phyloP scores from a whole-genome alignment of 2,797 vertebrate species.

The Falco berigora region DNA sequence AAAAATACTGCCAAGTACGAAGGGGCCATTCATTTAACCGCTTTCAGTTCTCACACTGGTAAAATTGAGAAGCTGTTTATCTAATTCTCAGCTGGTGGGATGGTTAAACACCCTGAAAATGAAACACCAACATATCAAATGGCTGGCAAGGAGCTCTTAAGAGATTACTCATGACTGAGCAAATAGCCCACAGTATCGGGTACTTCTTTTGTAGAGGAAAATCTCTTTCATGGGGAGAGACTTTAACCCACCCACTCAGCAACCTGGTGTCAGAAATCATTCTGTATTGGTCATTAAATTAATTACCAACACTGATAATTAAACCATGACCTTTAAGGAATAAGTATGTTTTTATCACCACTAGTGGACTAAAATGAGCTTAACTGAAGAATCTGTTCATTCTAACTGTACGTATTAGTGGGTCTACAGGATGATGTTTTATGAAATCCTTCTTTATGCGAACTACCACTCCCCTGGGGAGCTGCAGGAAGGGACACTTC shows the following conservation, averaged over 20 bases:
- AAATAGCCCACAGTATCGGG: not conserved
- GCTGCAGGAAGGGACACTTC: not conserved
- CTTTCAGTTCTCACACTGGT: not conserved
- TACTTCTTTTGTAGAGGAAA: not conserved
- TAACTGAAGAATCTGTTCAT: not conserved
- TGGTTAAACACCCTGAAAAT: constrained; percentile 7
- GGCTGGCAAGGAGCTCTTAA: not conserved
- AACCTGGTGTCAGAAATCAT: not conserved
- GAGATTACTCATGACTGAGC: not conserved
- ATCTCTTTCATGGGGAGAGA: not conserved
- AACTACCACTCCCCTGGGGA: not conserved
- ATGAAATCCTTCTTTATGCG: not conserved
- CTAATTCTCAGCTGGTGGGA: not conserved
- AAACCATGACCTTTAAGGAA: not conserved
- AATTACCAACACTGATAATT: accelerated
- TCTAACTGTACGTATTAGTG: not conserved
- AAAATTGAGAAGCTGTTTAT: not conserved
- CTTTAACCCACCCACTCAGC: not conserved
- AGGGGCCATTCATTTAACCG: not conserved
- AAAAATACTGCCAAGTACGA: not conserved
- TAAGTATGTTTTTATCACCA: not conserved
- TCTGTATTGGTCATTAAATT: not conserved
- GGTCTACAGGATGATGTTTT: not conserved
- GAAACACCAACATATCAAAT: not conserved
- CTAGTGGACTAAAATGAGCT: not conserved